Conservation (phyloP, 2,797 vertebrate genomes). For the Zalophus californianus region DNA sequence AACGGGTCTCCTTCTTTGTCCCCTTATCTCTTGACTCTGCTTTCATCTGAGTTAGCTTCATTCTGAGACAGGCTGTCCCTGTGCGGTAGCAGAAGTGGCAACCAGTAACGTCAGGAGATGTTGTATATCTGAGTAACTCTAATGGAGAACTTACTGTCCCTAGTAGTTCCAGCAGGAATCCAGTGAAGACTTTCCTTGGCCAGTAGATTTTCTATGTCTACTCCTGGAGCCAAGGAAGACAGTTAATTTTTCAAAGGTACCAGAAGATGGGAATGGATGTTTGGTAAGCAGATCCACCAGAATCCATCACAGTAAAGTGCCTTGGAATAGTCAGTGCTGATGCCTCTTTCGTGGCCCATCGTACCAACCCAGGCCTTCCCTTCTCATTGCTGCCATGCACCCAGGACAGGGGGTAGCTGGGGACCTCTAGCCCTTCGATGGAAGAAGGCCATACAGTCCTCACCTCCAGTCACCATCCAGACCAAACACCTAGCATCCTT, state of each 20-base stretch:
- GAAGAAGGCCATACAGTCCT: background rate
- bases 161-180: background rate
- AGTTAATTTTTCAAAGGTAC: slow-evolving; percentile 5
- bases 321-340: background rate
- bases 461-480: background rate
- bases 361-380: background rate
- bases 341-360: background rate
- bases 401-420: background rate
- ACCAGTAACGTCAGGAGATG: background rate
- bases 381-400: background rate
- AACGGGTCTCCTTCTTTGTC: background rate
- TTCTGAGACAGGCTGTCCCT: background rate
- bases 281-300: background rate
- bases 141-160: background rate
- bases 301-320: background rate
- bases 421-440: background rate
- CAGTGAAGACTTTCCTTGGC: background rate
- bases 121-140: background rate
- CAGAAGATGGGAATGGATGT: slow-evolving; percentile 15
- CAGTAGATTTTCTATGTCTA: background rate
- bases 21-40: background rate
- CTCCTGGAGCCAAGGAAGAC: slow-evolving; percentile 22
- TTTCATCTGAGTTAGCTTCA: slow-evolving; percentile 20
- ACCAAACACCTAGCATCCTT: background rate
- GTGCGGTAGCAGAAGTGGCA: slow-evolving; percentile 8